Conservation (phyloP, 2,113 vertebrate species). For the Euleptes europaea region DNA sequence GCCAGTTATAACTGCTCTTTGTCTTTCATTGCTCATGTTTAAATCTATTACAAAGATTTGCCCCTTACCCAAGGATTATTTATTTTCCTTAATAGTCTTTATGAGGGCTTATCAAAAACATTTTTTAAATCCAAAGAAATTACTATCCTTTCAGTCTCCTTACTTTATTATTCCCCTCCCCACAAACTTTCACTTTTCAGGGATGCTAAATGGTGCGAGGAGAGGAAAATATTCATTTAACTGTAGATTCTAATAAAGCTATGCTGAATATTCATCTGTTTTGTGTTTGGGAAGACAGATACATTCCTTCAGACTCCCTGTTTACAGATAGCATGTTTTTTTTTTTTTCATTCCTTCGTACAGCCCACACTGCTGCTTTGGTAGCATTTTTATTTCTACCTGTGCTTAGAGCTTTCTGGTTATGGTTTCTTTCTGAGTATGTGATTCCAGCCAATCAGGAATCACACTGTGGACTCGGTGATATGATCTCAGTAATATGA, state of each 20-base stretch:
- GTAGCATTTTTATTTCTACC: neutral
- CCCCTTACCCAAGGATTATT: constrained; percentile 45
- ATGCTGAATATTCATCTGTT: neutral
- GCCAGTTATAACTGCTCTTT: constrained; percentile 34
- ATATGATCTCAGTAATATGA: neutral
- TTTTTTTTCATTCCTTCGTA: neutral
- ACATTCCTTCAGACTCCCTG: neutral
- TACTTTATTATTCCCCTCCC: constrained; percentile 39
- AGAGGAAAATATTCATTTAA: constrained; percentile 50
- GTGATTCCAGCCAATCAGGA: neutral
- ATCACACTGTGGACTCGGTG: neutral
- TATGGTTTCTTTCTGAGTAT: neutral
- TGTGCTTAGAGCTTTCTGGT: neutral
- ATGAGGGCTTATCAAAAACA: constrained; percentile 58
- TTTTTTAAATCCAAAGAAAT: constrained; percentile 65
- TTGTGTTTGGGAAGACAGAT: neutral
- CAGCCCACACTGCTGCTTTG: neutral
- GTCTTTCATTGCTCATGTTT: constrained; percentile 54
- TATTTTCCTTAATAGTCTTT: constrained; percentile 64
- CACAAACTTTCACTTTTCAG: constrained; percentile 34
- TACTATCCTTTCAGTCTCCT: constrained; percentile 48
- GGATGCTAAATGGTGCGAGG: constrained; percentile 53
- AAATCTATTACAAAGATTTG: constrained; percentile 57
- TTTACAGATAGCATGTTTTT: neutral
- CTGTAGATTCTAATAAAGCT: constrained; percentile 39